A percentile compares a stretch with the other conserved stretches of the same genome.
These are phyloP conservation scores for Myoxocephalus aenaeus DNA, from an alignment of 2,797 vertebrate species.

Conservation along the genomic window DNA sequence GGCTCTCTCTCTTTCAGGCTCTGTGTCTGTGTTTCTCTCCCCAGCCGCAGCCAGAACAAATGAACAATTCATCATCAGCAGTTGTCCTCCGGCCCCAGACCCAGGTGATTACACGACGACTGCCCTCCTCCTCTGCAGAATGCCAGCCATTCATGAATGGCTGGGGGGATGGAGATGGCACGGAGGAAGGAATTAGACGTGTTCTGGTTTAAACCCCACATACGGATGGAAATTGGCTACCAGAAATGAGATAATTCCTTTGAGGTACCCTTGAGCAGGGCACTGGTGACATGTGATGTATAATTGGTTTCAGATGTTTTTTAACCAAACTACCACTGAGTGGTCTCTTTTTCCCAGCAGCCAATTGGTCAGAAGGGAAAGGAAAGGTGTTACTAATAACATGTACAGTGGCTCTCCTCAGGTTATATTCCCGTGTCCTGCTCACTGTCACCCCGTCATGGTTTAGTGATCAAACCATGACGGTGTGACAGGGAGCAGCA, in stretches of 20 bases:
- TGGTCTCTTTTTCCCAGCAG: neutral
- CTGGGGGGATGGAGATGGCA: neutral
- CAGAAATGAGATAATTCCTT: neutral
- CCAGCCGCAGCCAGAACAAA: conserved; percentile 80
- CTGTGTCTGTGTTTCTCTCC: conserved; percentile 46
- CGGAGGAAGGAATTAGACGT: neutral
- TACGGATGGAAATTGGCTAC: neutral
- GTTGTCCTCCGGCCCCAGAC: conserved; percentile 81
- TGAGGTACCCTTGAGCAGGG: neutral
- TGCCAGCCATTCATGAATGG: conserved; percentile 29
- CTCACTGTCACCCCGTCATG: too few species aligned
- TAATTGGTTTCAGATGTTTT: neutral
- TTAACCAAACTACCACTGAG: neutral
- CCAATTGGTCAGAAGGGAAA: neutral
- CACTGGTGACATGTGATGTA: neutral
- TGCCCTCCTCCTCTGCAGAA: conserved; percentile 32
- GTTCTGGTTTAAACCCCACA: conserved; percentile 1
- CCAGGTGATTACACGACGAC: conserved; percentile 83
- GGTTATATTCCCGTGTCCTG: neutral
- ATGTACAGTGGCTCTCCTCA: neutral
- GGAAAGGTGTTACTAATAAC: neutral
- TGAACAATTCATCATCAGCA: conserved; percentile 87
- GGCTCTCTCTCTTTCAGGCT: conserved; percentile 50
- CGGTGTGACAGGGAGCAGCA: neutral
- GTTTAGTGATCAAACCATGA: neutral